Percentiles rank a stretch among this genome's conserved stretches.
phyloP scores from a whole-genome alignment of 2,113 vertebrate genomes.

The Rhabdomys dilectus region DNA sequence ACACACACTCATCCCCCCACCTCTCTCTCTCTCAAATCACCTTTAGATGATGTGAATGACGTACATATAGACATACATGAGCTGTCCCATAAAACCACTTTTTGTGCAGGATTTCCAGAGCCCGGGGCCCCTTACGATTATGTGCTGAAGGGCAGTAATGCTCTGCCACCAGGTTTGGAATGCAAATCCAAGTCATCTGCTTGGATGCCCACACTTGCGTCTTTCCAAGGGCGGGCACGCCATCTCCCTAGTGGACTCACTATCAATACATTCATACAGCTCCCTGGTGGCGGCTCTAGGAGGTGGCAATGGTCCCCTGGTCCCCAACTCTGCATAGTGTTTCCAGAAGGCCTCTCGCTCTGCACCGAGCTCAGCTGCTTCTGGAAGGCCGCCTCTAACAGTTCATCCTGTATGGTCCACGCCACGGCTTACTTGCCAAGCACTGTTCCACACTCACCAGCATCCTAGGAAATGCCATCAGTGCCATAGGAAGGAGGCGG shows the following conservation, averaged over 20 bases:
- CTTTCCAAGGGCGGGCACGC: background rate
- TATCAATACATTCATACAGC: background rate
- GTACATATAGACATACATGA: background rate
- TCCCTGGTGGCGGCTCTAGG: background rate
- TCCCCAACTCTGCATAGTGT: background rate
- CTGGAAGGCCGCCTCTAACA: background rate
- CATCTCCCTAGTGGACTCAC: background rate
- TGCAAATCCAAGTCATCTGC: background rate
- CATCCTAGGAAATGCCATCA: background rate
- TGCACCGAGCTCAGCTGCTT: background rate
- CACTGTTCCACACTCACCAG: background rate
- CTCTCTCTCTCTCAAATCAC: background rate
- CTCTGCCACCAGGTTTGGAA: background rate
- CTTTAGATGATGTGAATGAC: background rate
- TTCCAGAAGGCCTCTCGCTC: background rate
- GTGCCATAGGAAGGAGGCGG: background rate
- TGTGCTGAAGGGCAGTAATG: background rate
- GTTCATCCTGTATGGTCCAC: fast-evolving
- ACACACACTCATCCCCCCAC: too few species aligned
- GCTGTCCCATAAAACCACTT: background rate
- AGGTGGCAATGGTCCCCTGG: background rate
- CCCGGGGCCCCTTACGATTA: background rate
- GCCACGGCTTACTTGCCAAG: background rate
- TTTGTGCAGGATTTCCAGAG: background rate
- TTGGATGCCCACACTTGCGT: background rate